Base-by-base conservation (phyloP, 1,140 invertebrate genomes). In the Brachionus rubens region DNA sequence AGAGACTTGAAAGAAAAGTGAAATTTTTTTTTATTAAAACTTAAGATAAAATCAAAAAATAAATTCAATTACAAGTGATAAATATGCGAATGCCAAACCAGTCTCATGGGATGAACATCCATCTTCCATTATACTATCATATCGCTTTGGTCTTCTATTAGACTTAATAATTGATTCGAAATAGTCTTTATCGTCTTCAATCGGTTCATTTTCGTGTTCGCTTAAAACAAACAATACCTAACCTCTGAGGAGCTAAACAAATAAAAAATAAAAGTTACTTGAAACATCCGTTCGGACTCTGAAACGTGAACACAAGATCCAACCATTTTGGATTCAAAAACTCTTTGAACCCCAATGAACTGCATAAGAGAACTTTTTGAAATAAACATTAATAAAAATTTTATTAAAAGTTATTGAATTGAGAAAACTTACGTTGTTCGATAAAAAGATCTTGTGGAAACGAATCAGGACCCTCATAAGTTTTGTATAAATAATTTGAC, bases 401-500 rank as follows among this genome's bases (percentile, higher is more conserved):
- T 59, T 33, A 19, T 16, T 36, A 36, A 19, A 36, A 40, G 9
- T 10, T 59, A 33, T 59, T 16, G 19, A 5, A 30, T 59, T 59
- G 36, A 40, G 3, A 19, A 50, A 5, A 19, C 12, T 33, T 36
- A 72, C 68, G n/a, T 54, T 75, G 72, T 54, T 75, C 72, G 12
- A 75, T 54, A 47, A 75, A 75, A 28, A 75, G 30, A 75, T 75
- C 72, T 7, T 41, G 30, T 54, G 46, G 46, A 50, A 72, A 72
- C 9, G 40, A 36, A 40, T 65, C 14, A 0, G 46, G n/a, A 75
- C 41, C 43, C 14, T 16, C 40, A 56, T 19, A 47, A 24, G 30
- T 41, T 16, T 24, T 47, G 14, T 10, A 56, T 10, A 46, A 36
- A 33, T 30, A 19, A 14, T 56, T 19, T 3, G 50, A 21, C 19